phyloP scores from a whole-genome alignment of 2,113 vertebrate genomes.

The Hiodon tergisus region DNA sequence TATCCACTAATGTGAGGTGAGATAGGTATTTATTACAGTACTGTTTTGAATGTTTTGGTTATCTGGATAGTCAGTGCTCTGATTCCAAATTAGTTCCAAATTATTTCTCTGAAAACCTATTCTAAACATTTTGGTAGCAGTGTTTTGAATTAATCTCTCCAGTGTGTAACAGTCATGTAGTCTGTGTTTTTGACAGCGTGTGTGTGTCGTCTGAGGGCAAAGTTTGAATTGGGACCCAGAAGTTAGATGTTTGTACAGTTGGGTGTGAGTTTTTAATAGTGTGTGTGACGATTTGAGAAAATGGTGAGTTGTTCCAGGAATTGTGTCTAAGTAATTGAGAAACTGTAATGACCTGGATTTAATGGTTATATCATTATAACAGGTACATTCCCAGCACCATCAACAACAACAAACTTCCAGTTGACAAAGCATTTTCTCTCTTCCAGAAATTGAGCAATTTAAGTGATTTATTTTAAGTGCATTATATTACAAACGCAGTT shows the following conservation, averaged over 20 bases:
- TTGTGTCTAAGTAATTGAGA: not conserved
- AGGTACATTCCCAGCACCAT: too few relatives aligned
- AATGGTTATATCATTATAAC: too few relatives aligned
- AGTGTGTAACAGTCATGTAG: not conserved
- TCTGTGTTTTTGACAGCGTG: constrained; percentile 2
- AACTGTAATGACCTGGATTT: not conserved
- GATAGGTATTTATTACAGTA: not conserved
- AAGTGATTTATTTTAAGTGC: too few relatives aligned
- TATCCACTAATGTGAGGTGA: not conserved
- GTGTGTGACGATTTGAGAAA: not conserved
- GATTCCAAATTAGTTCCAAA: not conserved
- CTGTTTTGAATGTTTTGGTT: not conserved
- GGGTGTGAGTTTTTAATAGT: constrained; percentile 12
- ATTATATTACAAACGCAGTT: too few relatives aligned
- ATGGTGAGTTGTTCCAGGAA: too few relatives aligned
- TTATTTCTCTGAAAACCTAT: not conserved
- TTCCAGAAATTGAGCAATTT: too few relatives aligned
- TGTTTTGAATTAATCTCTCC: constrained; percentile 13
- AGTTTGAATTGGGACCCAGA: not conserved
- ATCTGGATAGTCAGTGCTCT: too few relatives aligned
- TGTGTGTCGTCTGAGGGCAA: constrained; percentile 2
- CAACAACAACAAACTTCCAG: too few relatives aligned
- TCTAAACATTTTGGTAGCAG: constrained; percentile 5
- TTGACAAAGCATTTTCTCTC: too few relatives aligned
- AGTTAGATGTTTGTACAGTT: not conserved